phyloP scores from a whole-genome alignment of 2,113 vertebrate genomes.

The Phainopepla nitens region DNA sequence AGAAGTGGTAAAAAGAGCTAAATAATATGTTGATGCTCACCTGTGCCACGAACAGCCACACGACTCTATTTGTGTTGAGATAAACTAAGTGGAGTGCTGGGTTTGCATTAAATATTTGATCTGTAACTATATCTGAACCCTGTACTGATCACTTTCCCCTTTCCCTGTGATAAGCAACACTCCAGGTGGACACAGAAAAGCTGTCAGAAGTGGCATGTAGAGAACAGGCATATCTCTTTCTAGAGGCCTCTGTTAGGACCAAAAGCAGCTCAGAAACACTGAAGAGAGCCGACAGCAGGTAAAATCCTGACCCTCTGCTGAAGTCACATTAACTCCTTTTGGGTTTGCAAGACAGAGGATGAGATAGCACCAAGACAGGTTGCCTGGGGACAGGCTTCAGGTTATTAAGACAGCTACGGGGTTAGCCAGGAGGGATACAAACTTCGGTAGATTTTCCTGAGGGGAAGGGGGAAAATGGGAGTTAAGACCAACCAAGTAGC shows the following conservation, averaged over 20 bases:
- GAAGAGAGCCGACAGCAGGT: background rate
- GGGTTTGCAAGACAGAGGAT: constrained; percentile 29
- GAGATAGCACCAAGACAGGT: constrained; percentile 54
- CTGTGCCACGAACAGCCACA: background rate
- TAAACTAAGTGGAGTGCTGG: background rate
- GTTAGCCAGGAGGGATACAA: constrained; percentile 55
- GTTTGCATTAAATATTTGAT: background rate
- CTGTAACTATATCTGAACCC: background rate
- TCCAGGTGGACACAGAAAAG: background rate
- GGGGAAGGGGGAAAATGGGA: constrained; percentile 30
- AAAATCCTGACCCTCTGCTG: constrained; percentile 25
- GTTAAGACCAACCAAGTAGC: constrained; percentile 51
- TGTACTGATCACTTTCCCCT: background rate
- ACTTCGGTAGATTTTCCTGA: constrained; percentile 51
- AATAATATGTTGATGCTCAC: background rate
- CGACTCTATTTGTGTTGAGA: background rate
- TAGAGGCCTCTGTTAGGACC: background rate
- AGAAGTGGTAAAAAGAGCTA: background rate
- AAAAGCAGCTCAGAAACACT: background rate
- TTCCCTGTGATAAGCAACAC: background rate
- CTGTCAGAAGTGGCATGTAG: background rate
- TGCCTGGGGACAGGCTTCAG: constrained; percentile 69
- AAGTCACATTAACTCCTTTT: constrained; percentile 36
- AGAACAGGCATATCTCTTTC: background rate
- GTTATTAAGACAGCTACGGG: constrained; percentile 63